Conservation (phyloP, 2,797 vertebrate genomes). For the Cygnus olor region DNA sequence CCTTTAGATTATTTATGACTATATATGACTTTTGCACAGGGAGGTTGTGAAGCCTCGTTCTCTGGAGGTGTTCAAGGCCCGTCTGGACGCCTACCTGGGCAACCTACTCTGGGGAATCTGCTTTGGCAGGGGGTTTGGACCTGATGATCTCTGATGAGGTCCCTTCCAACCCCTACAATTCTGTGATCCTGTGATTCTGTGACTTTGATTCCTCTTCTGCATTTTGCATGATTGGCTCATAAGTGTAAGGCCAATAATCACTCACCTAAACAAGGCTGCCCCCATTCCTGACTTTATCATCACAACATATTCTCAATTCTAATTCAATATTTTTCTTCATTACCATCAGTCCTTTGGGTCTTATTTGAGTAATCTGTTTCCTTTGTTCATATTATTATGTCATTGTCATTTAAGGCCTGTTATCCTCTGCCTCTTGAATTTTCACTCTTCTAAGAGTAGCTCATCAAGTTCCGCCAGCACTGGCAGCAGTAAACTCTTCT, state of each 20-base stretch:
- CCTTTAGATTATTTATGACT: rapidly evolving
- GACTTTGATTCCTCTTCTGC: background rate
- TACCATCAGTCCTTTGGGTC: background rate
- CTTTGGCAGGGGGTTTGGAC: too few species aligned
- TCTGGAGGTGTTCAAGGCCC: too few species aligned
- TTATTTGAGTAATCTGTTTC: background rate
- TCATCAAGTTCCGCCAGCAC: background rate
- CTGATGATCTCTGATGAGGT: too few species aligned
- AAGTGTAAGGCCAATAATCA: background rate
- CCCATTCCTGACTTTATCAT: background rate
- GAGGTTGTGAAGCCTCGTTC: too few species aligned
- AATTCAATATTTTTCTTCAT: background rate
- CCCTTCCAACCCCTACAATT: too few species aligned
- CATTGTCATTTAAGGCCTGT: background rate
- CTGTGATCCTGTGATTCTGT: too few species aligned
- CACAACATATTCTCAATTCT: background rate
- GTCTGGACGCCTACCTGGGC: too few species aligned
- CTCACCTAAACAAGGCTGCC: background rate
- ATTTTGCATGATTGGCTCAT: background rate
- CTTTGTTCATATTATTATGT: background rate
- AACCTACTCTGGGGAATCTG: too few species aligned
- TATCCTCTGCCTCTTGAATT: background rate
- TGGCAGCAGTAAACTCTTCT: background rate
- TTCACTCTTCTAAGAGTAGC: background rate
- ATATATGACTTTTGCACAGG: too few species aligned